A percentile compares a stretch with the other conserved stretches of the same genome.
These are phyloP conservation scores for Harmothoe impar DNA, from an alignment of 2,888 invertebrate species.

Conservation along the genomic window DNA sequence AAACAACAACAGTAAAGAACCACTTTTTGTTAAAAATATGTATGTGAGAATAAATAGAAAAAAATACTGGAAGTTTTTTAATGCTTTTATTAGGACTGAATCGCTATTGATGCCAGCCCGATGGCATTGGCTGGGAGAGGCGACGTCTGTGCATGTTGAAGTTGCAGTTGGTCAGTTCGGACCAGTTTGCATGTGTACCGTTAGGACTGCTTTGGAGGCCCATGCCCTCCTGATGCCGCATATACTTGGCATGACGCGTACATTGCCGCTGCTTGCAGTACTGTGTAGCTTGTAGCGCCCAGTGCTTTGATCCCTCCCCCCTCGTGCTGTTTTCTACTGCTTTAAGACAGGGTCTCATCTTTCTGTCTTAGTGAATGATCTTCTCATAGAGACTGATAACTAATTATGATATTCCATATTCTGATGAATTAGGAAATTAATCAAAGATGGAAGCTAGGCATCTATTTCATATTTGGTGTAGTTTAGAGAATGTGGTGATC, in stretches of 20 bases:
- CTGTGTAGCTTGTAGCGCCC: not conserved
- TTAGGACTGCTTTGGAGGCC: not conserved
- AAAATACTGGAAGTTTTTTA: no score
- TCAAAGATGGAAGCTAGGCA: no score
- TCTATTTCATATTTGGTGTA: no score
- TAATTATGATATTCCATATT: no score
- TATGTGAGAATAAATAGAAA: no score
- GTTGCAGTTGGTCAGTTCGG: not conserved
- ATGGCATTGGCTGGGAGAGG: not conserved
- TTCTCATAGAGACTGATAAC: no score
- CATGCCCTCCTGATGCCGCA: not conserved
- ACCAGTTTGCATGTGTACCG: not conserved
- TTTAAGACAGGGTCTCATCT: not conserved
- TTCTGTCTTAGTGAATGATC: no score
- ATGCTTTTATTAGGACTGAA: not conserved
- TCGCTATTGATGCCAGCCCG: not conserved
- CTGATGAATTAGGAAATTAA: no score
- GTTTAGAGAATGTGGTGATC: no score
- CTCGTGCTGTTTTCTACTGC: not conserved
- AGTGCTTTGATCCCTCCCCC: not conserved
- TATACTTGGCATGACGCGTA: constrained; percentile 9
- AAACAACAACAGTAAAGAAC: no score
- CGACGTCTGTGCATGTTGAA: not conserved
- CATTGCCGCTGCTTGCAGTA: not conserved
- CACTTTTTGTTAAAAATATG: no score